A percentile compares a stretch with the other conserved stretches of the same genome.
phyloP scores from a whole-genome alignment of 2,113 vertebrate genomes.

The Trichomycterus rosablanca region DNA sequence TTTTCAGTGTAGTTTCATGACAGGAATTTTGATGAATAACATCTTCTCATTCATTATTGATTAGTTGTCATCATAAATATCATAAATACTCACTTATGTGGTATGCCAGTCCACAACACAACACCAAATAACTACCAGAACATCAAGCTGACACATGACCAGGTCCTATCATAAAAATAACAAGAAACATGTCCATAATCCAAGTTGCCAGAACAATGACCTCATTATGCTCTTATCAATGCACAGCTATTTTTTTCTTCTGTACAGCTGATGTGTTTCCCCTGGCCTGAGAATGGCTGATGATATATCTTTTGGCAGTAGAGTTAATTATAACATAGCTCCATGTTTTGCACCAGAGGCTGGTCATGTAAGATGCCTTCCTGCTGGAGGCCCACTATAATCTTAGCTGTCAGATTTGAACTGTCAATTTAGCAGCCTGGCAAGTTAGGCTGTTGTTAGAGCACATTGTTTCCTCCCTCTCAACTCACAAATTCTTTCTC shows the following conservation, averaged over 20 bases:
- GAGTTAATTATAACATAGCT: slow-evolving; percentile 87
- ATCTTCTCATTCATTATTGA: too few relatives aligned
- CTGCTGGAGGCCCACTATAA: slow-evolving; percentile 62
- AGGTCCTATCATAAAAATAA: slow-evolving; percentile 66
- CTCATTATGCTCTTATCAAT: slow-evolving; percentile 82
- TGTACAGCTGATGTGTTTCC: slow-evolving; percentile 56
- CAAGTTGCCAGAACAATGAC: slow-evolving; percentile 75
- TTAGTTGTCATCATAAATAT: slow-evolving; percentile 43
- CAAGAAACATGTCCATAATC: slow-evolving; percentile 75
- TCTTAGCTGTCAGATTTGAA: slow-evolving; percentile 78
- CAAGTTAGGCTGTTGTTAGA: slow-evolving; percentile 33
- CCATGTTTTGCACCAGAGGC: slow-evolving; percentile 69
- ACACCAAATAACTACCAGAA: slow-evolving; percentile 41
- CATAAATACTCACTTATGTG: too few relatives aligned
- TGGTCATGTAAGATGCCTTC: slow-evolving; percentile 65
- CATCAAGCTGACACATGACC: slow-evolving; percentile 61
- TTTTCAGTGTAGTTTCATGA: too few relatives aligned
- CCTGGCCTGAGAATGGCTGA: slow-evolving; percentile 69
- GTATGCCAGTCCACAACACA: slow-evolving; percentile 11
- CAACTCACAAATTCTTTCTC: slow-evolving; percentile 21
- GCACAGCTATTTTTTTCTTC: slow-evolving; percentile 57
- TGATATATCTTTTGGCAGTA: slow-evolving; percentile 84
- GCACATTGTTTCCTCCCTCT: slow-evolving; percentile 21
- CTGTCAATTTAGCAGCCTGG: slow-evolving; percentile 60
- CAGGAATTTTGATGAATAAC: too few relatives aligned